Conservation (phyloP, 1,140 invertebrate species). For the Mizuhopecten yessoensis region DNA sequence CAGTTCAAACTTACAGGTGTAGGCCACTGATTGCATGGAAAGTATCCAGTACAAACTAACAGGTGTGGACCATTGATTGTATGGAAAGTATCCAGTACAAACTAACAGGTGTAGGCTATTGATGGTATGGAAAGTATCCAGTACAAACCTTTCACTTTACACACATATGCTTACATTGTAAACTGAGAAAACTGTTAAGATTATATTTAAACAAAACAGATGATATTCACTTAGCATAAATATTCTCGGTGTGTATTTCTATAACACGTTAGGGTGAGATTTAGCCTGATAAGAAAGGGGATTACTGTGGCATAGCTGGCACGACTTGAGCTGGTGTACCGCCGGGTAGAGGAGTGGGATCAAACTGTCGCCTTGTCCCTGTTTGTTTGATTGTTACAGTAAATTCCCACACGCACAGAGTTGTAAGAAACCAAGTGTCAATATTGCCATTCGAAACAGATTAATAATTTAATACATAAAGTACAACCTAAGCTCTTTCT, state of each 20-base stretch:
- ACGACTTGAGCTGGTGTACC: background rate
- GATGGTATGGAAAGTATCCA: background rate
- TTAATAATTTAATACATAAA: conserved; percentile 36
- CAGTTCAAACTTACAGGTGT: too few species aligned
- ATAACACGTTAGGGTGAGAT: background rate
- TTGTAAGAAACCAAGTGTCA: conserved; percentile 11
- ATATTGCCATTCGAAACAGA: conserved; percentile 38
- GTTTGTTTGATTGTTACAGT: conserved; percentile 32
- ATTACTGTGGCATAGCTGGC: background rate
- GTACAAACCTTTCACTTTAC: background rate
- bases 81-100: background rate
- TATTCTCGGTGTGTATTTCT: background rate
- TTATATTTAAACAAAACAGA: background rate
- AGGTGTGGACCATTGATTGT: background rate
- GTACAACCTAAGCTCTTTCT: conserved; percentile 17
- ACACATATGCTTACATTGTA: background rate
- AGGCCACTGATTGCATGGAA: too few species aligned
- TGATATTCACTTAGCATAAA: conserved; percentile 25
- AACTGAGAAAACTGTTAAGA: background rate
- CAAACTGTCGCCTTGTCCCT: background rate
- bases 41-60: too few species aligned
- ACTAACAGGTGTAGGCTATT: background rate
- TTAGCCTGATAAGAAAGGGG: conserved; percentile 25
- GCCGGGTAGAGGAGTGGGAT: background rate
- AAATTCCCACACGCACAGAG: background rate